Evolutionary conservation across 2,888 invertebrate species (phyloP), one percentile per base, ranked within the genome.

Genomic region (Reticulitermes lucifugus): DNA sequence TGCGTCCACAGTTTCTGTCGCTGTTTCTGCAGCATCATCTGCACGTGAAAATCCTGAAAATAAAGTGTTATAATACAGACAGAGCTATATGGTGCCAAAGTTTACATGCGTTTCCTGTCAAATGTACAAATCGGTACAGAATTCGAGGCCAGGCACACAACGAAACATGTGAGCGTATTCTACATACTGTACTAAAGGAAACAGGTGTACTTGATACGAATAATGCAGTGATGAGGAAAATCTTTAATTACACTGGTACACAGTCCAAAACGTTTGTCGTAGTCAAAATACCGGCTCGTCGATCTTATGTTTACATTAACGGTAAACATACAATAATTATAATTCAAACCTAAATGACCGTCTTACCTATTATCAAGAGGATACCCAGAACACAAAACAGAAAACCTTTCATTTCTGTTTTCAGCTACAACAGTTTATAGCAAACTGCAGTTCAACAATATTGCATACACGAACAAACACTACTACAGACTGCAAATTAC

Each of bases 1-100:
- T 59, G 94, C 92, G 82, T 97, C 96, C 84, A 96, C 93, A 9
- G 93, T 95, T 88, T 94, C 93, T 80, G 93, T 91, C 71, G 91
- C 92, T 70, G 91, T 92, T 86, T 93, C 93, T 35, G 90, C 90
- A 3, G 89, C 90, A 55, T 91, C 92, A 89, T 89, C 89, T 43
- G 65, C 77, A 21, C 75, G 79, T 18, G 51, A 46, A 77, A 82
- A 77, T 25, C 84, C 85, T 77, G 55, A 7, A 85, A 79, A 75
- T 82, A 79, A n/a, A 29, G 70, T 18, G 18, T 55, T 55, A 55
- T 1, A 2, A 55, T 55, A 18, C 18, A 55, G 55, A 55, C 14
- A 14, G 14, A 14, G 55, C 18, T 55, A 55, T 18, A 55, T 55
- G 18, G 4, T 0, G 5, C 46, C 12, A 7, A 46, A 46, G 46